Evolutionary conservation across 2,113 vertebrate species (phyloP).

Genomic region (Potamarius usumacintae): DNA sequence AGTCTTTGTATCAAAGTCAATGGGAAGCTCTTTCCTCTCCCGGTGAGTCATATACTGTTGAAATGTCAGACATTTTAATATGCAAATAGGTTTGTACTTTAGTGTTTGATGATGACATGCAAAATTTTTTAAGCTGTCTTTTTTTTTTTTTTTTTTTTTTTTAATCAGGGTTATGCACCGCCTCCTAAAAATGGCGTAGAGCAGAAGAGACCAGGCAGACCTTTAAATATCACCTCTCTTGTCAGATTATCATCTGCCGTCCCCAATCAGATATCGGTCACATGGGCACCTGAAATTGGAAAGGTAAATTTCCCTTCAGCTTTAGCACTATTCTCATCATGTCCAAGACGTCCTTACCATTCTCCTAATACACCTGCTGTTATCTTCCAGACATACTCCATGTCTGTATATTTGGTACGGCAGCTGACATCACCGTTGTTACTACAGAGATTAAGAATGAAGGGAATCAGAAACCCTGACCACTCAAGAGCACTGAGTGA

Average conservation of each 20-base stretch:
- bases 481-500: conserved; percentile 96
- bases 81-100: neutral
- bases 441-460: conserved; percentile 92
- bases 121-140: neutral
- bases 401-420: conserved; percentile 95
- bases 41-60: conserved; percentile 76
- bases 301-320: conserved; percentile 74
- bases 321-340: neutral
- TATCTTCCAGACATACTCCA: conserved; percentile 86
- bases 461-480: conserved; percentile 96
- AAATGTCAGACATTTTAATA: neutral
- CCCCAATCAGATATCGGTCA: conserved; percentile 96
- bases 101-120: neutral
- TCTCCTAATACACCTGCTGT: neutral
- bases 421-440: conserved; percentile 93
- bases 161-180: conserved; percentile 83
- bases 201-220: conserved; percentile 90
- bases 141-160: neutral
- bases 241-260: conserved; percentile 91
- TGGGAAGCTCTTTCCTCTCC: conserved; percentile 91
- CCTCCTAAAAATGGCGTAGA: conserved; percentile 97
- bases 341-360: neutral
- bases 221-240: conserved; percentile 94
- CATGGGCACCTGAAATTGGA: conserved; percentile 95
- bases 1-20: conserved; percentile 97